phyloP scores from a whole-genome alignment of 2,888 invertebrate genomes.

The Dyspetes luteomarginatus region DNA sequence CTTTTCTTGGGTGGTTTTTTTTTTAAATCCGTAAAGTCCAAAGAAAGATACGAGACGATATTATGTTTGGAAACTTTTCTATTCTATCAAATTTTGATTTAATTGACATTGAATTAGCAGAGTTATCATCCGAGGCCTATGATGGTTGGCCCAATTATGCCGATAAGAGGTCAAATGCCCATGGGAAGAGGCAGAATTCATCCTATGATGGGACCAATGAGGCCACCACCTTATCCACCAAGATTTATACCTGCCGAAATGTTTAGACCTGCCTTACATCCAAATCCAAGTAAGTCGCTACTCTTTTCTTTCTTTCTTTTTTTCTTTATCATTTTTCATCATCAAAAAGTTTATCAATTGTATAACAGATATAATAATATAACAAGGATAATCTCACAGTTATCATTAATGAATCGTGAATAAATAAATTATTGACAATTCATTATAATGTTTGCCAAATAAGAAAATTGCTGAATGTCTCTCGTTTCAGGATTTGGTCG shows the following conservation, averaged over 20 bases:
- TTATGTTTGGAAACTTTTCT: too few species aligned
- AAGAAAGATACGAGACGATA: too few species aligned
- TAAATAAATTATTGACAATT: neutral
- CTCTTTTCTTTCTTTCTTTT: neutral
- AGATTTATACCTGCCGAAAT: constrained; percentile 70
- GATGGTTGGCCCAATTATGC: constrained; percentile 72
- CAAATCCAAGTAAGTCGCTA: constrained; percentile 51
- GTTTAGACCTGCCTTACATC: constrained; percentile 60
- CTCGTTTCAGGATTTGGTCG: constrained; percentile 51
- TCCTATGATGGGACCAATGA: constrained; percentile 66
- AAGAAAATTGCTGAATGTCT: neutral
- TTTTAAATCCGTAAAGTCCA: too few species aligned
- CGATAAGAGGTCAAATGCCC: constrained; percentile 70
- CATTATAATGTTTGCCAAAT: neutral
- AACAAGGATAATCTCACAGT: neutral
- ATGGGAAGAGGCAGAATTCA: constrained; percentile 68
- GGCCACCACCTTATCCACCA: constrained; percentile 72
- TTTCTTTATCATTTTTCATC: neutral
- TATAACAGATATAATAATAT: neutral
- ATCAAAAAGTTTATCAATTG: too few species aligned
- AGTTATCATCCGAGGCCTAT: constrained; percentile 72
- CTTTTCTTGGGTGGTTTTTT: neutral
- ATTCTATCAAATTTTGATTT: constrained; percentile 3
- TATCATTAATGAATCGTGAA: neutral
- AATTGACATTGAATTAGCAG: constrained; percentile 37